These are phyloP conservation scores for Callitettix versicolor DNA, from an alignment of 1,140 invertebrate species.

Conservation along the genomic window DNA sequence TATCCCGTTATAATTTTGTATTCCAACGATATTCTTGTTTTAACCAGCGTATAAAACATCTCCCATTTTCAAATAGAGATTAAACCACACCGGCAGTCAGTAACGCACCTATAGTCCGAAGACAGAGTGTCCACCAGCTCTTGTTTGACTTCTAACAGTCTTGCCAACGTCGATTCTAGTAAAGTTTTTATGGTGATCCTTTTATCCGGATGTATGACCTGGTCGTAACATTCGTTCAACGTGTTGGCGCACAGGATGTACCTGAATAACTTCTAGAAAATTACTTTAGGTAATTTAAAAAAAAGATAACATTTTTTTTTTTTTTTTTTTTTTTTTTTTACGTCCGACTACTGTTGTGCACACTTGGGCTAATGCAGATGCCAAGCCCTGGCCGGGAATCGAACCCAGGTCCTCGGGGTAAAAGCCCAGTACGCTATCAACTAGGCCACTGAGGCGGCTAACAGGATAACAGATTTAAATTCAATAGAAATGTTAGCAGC, in stretches of 20 bases:
- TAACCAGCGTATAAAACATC: too few relatives aligned
- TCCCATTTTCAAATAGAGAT: too few relatives aligned
- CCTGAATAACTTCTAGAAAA: background rate
- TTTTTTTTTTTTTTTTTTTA: background rate
- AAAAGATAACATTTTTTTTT: background rate
- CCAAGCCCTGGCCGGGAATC: too few relatives aligned
- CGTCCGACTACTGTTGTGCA: background rate
- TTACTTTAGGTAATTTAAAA: background rate
- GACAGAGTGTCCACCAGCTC: background rate
- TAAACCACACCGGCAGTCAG: too few relatives aligned
- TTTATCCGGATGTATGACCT: conserved; percentile 3
- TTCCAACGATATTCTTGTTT: too few relatives aligned
- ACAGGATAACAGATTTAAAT: too few relatives aligned
- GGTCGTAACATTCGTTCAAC: conserved; percentile 1
- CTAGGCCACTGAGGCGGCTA: too few relatives aligned
- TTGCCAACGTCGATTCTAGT: background rate
- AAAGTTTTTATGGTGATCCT: background rate
- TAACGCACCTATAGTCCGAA: conserved; percentile 4
- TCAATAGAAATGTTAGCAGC: too few relatives aligned
- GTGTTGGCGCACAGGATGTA: conserved; percentile 4
- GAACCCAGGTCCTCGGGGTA: too few relatives aligned
- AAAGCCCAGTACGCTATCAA: too few relatives aligned
- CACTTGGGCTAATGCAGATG: too few relatives aligned
- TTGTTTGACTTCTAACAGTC: conserved; percentile 4
- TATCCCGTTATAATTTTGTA: too few relatives aligned